Conservation (phyloP, 2,113 vertebrate genomes). For the Brachionichthys hirsutus region DNA sequence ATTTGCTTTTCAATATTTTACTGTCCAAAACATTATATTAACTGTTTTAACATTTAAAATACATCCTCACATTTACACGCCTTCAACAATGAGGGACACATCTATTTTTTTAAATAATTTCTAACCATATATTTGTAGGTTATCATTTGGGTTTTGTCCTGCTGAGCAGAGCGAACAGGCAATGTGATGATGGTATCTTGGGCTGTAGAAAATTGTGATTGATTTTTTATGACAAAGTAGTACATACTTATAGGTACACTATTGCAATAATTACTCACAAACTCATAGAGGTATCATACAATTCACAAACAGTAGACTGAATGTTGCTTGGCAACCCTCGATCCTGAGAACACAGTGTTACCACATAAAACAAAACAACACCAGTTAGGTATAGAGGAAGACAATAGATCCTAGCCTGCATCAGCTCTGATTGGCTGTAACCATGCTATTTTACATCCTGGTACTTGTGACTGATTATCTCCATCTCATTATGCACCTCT, state of each 20-base stretch:
- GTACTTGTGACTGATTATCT: slow-evolving; percentile 12
- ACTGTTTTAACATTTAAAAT: too few relatives aligned
- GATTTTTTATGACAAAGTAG: background rate
- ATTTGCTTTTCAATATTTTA: too few relatives aligned
- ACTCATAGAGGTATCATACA: slow-evolving; percentile 24
- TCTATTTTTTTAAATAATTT: too few relatives aligned
- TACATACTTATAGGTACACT: slow-evolving; percentile 21
- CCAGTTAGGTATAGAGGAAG: slow-evolving; percentile 27
- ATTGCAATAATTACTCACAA: slow-evolving; percentile 38
- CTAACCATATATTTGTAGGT: too few relatives aligned
- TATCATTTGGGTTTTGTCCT: background rate
- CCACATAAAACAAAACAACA: slow-evolving; percentile 27
- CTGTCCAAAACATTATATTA: too few relatives aligned
- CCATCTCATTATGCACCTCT: slow-evolving; percentile 12
- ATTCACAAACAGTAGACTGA: slow-evolving; percentile 23
- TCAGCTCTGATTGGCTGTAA: slow-evolving; percentile 30
- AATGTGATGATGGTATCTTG: background rate
- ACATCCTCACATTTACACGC: too few relatives aligned
- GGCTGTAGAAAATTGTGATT: background rate
- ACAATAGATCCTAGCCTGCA: slow-evolving; percentile 11
- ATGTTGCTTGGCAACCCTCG: slow-evolving; percentile 57
- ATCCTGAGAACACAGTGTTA: slow-evolving; percentile 30
- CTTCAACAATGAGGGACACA: too few relatives aligned
- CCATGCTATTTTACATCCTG: slow-evolving; percentile 25
- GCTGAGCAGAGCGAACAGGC: background rate